phyloP scores from a whole-genome alignment of 64 coral and sea anemone species.

The Exaiptasia diaphana region DNA sequence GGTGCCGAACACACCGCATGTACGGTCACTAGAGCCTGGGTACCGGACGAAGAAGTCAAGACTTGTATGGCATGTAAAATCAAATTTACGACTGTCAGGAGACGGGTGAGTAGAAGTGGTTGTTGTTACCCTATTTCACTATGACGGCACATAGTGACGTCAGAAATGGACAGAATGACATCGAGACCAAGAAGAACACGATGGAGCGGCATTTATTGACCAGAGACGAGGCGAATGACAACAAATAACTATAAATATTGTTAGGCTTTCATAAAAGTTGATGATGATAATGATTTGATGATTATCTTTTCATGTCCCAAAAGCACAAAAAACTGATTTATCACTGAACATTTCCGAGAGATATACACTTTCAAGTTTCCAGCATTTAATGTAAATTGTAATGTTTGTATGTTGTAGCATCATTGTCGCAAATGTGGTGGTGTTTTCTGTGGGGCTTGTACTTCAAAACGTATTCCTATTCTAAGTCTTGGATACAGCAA shows the following conservation, averaged over 20 bases:
- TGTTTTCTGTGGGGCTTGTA: conserved; percentile 69
- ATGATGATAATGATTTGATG: background rate
- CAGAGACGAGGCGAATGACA: too few relatives aligned
- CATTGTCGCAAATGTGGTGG: conserved; percentile 94
- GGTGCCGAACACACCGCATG: conserved; percentile 72
- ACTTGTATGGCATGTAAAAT: conserved; percentile 88
- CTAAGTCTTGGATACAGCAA: conserved; percentile 54
- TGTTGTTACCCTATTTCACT: background rate
- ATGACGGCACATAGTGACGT: background rate
- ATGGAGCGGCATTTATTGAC: too few relatives aligned
- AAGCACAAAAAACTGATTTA: too few relatives aligned
- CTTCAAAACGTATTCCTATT: conserved; percentile 66
- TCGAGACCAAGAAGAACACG: background rate
- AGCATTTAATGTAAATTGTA: too few relatives aligned
- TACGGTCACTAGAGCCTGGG: conserved; percentile 71
- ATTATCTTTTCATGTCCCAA: background rate
- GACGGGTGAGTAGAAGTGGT: conserved; percentile 51
- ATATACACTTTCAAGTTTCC: too few relatives aligned
- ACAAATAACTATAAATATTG: too few relatives aligned
- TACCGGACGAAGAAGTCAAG: conserved; percentile 80
- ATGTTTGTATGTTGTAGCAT: too few relatives aligned
- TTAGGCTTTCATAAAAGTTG: too few relatives aligned
- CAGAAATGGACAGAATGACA: background rate
- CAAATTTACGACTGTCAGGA: conserved; percentile 72
- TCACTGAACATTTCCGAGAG: too few relatives aligned